phyloP scores from a whole-genome alignment of 2,888 invertebrate species.

The Philaethria dido region DNA sequence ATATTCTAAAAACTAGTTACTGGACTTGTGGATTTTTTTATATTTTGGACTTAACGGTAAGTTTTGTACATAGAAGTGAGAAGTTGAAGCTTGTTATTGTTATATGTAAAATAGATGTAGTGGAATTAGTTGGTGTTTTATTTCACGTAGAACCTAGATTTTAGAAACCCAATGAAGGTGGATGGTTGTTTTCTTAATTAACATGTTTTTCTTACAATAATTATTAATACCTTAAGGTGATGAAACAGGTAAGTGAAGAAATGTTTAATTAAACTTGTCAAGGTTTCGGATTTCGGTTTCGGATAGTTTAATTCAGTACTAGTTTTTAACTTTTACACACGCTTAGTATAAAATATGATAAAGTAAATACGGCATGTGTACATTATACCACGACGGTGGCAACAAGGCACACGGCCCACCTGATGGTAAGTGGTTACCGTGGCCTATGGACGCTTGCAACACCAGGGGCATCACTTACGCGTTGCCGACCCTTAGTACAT shows the following conservation, averaged over 20 bases:
- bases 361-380: too few relatives aligned
- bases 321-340: too few relatives aligned
- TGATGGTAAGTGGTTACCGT: too few relatives aligned
- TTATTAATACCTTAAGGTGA: not conserved
- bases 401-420: too few relatives aligned
- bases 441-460: too few relatives aligned
- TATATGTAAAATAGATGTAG: slow-evolving; percentile 43
- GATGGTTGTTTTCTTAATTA: slow-evolving; percentile 43
- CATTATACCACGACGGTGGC: too few relatives aligned
- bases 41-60: not conserved
- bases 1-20: not conserved
- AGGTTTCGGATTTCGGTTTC: not conserved
- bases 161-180: slow-evolving; percentile 38
- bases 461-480: too few relatives aligned
- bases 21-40: slow-evolving; percentile 7
- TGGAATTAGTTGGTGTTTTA: slow-evolving; percentile 48
- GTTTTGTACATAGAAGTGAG: slow-evolving; percentile 32
- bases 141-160: slow-evolving; percentile 44
- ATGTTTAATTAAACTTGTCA: not conserved
- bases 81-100: slow-evolving; percentile 28
- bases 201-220: not conserved
- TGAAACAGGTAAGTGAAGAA: slow-evolving; percentile 8
- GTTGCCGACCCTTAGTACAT: too few relatives aligned
- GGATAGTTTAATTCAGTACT: not conserved
- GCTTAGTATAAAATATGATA: too few relatives aligned